These are phyloP conservation scores for Smittia sp. DNA, from an alignment of 2,888 invertebrate genomes.

Conservation along the genomic window DNA sequence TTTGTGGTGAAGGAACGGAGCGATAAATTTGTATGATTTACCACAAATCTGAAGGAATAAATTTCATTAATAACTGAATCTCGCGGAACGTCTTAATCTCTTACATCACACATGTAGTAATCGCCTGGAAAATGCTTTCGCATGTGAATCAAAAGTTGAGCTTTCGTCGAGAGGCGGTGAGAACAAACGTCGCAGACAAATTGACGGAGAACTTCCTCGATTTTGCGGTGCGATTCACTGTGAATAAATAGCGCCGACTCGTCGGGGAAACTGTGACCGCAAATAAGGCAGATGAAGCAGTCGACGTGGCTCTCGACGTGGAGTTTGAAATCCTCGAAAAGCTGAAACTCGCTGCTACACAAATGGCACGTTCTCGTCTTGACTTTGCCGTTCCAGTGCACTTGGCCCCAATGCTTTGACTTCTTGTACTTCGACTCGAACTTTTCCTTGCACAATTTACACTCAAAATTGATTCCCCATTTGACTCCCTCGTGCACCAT, in stretches of 20 bases:
- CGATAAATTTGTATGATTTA: constrained; percentile 1
- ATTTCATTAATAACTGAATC: background rate
- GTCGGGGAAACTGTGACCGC: background rate
- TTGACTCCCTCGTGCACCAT: background rate
- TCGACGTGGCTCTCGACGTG: constrained; percentile 1
- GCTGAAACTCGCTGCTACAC: background rate
- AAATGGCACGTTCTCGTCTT: constrained; percentile 13
- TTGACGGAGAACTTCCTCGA: constrained; percentile 15
- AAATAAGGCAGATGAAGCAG: constrained; percentile 15
- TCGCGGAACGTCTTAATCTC: background rate
- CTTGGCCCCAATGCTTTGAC: constrained; percentile 5
- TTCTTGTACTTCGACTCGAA: constrained; percentile 22
- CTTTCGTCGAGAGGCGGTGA: background rate
- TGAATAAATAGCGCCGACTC: constrained; percentile 11
- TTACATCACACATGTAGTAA: constrained; percentile 28
- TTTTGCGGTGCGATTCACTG: constrained; percentile 5
- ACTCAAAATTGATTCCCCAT: constrained; percentile 6
- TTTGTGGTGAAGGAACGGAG: constrained; percentile 25
- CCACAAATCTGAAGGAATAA: constrained; percentile 21
- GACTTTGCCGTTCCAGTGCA: constrained; percentile 13
- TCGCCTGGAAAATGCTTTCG: background rate
- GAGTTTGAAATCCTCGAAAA: background rate
- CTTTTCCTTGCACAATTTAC: constrained; percentile 6
- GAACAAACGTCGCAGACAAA: constrained; percentile 15
- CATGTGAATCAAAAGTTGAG: constrained; percentile 14